Evolutionary conservation across 2,888 invertebrate species (phyloP).

Genomic region (Tiliacea aurago): DNA sequence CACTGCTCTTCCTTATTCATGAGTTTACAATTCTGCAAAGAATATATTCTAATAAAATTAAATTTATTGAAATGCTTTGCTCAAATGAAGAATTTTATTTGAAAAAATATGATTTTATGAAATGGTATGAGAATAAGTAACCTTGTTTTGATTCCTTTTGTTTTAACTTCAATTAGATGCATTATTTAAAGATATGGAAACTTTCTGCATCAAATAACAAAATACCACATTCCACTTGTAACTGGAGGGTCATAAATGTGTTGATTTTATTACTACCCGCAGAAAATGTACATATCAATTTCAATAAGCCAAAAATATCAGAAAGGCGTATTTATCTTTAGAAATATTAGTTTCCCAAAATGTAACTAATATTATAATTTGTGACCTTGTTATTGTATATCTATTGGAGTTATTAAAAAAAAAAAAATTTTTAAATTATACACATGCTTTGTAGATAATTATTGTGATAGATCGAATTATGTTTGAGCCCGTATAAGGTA

Average conservation of each 20-base stretch:
- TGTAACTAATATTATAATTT: constrained; percentile 30
- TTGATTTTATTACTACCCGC: constrained; percentile 59
- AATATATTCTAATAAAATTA: constrained; percentile 15
- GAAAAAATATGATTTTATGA: constrained; percentile 3
- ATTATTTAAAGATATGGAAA: constrained; percentile 57
- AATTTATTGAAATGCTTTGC: constrained; percentile 38
- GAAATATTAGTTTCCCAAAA: constrained; percentile 24
- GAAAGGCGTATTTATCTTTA: constrained; percentile 48
- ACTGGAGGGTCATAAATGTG: constrained; percentile 60
- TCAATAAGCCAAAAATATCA: constrained; percentile 37
- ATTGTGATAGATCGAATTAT: constrained; percentile 53
- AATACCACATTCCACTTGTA: constrained; percentile 80
- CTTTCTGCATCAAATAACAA: constrained; percentile 67
- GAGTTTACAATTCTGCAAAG: constrained; percentile 13
- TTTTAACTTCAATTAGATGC: constrained; percentile 35
- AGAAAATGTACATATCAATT: constrained; percentile 73
- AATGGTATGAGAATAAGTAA: constrained; percentile 24
- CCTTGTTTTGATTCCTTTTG: constrained; percentile 19
- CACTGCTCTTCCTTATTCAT: constrained; percentile 31
- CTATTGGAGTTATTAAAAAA: constrained; percentile 38
- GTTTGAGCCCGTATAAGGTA: constrained; percentile 66
- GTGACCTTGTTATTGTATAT: constrained; percentile 32
- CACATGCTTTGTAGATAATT: constrained; percentile 59
- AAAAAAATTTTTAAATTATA: constrained; percentile 56
- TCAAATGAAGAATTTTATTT: constrained; percentile 39